Evolutionary conservation across 1,140 invertebrate genomes (phyloP), one percentile per base, ranked within the genome.

Genomic region (Orius laevigatus): DNA sequence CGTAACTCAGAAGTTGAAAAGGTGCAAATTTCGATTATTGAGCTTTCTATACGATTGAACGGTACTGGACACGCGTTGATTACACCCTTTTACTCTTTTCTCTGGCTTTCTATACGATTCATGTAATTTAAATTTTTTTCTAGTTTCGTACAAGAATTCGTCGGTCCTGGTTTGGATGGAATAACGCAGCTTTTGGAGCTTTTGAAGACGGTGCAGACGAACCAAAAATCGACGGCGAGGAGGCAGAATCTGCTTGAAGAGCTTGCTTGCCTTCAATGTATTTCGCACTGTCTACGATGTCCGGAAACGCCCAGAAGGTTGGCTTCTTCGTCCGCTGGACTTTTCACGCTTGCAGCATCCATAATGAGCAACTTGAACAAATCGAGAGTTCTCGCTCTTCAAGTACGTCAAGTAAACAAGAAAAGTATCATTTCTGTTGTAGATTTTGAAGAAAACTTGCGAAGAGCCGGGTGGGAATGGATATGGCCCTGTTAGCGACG

Each of bases 81-180:
- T 25, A 25, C 25, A 8, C 25, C 8, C 8, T 25, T 25, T 25
- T 25, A 25, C 25, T 25, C 25, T 25, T 8, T 25, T n/a, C n/a
- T n/a, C n/a, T n/a, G n/a, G 25, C 25, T 25, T 25, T 25, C 25
- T 25, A 25, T 8, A 25, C 25, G 8, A 25, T 25, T 25, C 25
- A 10, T 38, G 10, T 38, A 38, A 38, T 38, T 38, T 38, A 38
- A 38, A 12, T 45, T 31, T 33, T 50, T 16, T 72, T 72, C 9
- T 64, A 85, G 83, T 64, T 93, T 92, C 59, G 80, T 92, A 1
- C 82, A 88, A 64, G 87, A 92, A 64, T 90, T 92, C 64, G 75
- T 87, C 4, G 75, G 79, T 14, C 75, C 82, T 43, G 82, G 83
- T 14, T 73, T 84, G 51, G 84, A 89, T 62, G 89, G 88, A 2